phyloP scores from a whole-genome alignment of 2,113 vertebrate genomes.

The Dasypus novemcinctus region DNA sequence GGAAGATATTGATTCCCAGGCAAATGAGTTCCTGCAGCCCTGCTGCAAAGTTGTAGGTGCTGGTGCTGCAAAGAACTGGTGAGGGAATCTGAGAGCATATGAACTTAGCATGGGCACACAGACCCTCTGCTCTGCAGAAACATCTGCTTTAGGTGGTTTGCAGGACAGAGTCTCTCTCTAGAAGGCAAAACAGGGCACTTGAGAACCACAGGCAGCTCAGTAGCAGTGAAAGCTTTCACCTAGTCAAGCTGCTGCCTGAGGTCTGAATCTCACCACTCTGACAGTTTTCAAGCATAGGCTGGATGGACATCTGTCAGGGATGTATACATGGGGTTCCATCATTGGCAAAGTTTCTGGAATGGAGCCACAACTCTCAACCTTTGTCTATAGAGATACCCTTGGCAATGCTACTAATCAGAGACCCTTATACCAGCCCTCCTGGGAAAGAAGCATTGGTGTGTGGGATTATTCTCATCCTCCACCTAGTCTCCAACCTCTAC shows the following conservation, averaged over 20 bases:
- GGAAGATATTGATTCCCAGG: not conserved
- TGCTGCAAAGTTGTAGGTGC: not conserved
- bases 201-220: not conserved
- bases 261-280: not conserved
- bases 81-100: not conserved
- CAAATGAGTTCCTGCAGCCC: not conserved
- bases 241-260: not conserved
- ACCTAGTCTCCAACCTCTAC: not conserved
- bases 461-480: not conserved
- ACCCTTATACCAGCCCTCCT: not conserved
- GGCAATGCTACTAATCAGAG: not conserved
- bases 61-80: not conserved
- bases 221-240: not conserved
- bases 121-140: not conserved
- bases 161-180: not conserved
- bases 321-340: not conserved
- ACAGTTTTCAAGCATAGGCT: not conserved
- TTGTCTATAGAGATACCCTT: not conserved
- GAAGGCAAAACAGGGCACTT: not conserved
- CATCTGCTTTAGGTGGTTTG: not conserved
- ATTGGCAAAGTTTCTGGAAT: not conserved
- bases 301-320: not conserved
- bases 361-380: too few relatives aligned
- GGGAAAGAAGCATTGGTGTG: too few relatives aligned
- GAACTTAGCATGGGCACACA: not conserved